phyloP scores from a whole-genome alignment of 2,888 invertebrate genomes.

The Ophion obscuratus region DNA sequence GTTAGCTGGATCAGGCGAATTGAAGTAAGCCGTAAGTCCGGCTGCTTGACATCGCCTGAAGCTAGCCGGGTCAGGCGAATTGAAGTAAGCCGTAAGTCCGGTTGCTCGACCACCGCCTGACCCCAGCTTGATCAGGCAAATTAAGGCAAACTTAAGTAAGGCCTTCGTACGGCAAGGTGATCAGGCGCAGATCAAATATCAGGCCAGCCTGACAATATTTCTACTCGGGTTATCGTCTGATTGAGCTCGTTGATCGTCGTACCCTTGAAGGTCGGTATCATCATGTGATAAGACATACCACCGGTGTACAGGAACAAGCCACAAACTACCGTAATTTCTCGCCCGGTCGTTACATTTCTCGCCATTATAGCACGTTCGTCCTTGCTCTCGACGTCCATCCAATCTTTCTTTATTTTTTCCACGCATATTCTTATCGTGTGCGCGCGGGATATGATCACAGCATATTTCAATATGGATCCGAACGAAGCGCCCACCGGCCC shows the following conservation, averaged over 20 bases:
- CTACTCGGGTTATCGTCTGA: constrained; percentile 68
- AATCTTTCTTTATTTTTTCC: constrained; percentile 72
- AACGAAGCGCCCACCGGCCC: constrained; percentile 20
- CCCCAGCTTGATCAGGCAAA: no score
- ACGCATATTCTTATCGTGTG: constrained; percentile 65
- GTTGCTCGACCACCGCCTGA: no score
- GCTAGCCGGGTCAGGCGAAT: no score
- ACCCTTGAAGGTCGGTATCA: constrained; percentile 57
- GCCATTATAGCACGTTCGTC: constrained; percentile 54
- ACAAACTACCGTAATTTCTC: constrained; percentile 61
- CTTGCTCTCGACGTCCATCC: constrained; percentile 67
- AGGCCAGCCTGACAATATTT: no score
- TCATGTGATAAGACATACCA: constrained; percentile 58
- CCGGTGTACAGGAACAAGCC: constrained; percentile 68
- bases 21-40: no score
- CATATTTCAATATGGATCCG: constrained; percentile 34
- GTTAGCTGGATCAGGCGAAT: no score
- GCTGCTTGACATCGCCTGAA: no score
- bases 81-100: no score
- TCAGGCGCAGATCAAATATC: no score
- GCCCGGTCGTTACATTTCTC: constrained; percentile 52
- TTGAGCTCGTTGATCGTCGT: constrained; percentile 63
- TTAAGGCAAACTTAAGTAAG: no score
- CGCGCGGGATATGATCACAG: constrained; percentile 14
- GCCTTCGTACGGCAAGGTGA: no score